Conservation (phyloP, 1,140 invertebrate species). For the Hylaeus anthracinus region DNA sequence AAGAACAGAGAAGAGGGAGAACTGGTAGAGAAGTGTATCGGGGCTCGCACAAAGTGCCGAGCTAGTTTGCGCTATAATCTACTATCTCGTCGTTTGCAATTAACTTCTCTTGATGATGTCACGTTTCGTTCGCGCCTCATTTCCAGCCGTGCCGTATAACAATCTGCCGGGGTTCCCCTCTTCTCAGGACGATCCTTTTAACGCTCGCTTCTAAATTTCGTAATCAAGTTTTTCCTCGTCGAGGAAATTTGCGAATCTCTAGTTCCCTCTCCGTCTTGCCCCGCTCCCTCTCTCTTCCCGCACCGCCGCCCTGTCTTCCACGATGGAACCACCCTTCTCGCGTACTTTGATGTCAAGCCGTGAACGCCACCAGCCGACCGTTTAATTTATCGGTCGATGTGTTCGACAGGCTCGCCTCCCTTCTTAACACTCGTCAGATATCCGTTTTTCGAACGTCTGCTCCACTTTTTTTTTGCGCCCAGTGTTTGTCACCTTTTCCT, state of each 20-base stretch:
- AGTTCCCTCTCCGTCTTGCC: constrained; percentile 19
- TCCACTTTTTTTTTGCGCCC: neutral
- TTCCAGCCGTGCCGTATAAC: constrained; percentile 68
- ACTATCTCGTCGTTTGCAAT: constrained; percentile 76
- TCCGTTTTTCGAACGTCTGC: constrained; percentile 35
- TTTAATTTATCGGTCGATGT: constrained; percentile 74
- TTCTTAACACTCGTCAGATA: constrained; percentile 48
- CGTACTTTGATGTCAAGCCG: constrained; percentile 71
- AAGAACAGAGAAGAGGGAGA: neutral
- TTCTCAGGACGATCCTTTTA: constrained; percentile 64
- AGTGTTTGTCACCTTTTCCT: constrained; percentile 12
- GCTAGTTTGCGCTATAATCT: constrained; percentile 73
- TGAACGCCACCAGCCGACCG: constrained; percentile 66
- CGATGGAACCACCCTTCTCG: constrained; percentile 38
- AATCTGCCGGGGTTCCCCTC: constrained; percentile 55
- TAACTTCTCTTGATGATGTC: constrained; percentile 74
- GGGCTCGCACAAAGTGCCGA: constrained; percentile 65
- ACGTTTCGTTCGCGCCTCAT: constrained; percentile 71
- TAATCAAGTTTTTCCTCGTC: constrained; percentile 78
- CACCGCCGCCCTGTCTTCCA: neutral
- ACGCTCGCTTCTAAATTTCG: constrained; percentile 76
- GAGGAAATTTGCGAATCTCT: constrained; percentile 69
- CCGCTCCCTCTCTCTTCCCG: neutral
- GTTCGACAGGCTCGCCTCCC: constrained; percentile 60
- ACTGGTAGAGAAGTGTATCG: constrained; percentile 27